Percentiles rank a stretch among this genome's conserved stretches.
Conservation (phyloP, 2,797 vertebrate genomes). For the Chromis chromis region DNA sequence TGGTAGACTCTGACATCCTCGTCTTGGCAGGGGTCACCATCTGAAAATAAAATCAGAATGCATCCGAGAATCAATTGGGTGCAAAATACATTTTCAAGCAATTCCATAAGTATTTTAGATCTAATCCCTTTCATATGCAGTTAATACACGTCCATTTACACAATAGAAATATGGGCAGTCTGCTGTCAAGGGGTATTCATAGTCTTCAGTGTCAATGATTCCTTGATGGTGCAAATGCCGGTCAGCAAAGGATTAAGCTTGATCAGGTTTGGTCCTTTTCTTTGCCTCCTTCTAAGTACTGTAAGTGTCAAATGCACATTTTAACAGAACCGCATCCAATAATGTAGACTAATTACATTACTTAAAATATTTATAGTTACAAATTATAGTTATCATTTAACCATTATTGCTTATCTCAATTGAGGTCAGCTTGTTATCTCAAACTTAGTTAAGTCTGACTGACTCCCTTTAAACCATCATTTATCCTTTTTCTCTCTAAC, state of each 20-base stretch:
- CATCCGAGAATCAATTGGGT: background rate
- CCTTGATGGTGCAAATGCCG: background rate
- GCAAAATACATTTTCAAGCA: background rate
- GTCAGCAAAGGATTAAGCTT: background rate
- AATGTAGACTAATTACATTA: background rate
- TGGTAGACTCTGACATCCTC: constrained; percentile 91
- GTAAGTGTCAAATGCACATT: background rate
- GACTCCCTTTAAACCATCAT: background rate
- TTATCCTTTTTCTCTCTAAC: background rate
- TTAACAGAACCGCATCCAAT: background rate
- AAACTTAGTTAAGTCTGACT: no score
- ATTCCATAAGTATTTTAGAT: background rate
- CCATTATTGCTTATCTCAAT: background rate
- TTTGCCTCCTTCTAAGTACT: no score
- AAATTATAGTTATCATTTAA: background rate
- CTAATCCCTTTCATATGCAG: background rate
- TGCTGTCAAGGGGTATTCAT: background rate
- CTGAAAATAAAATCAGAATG: constrained; percentile 75
- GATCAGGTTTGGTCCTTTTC: background rate
- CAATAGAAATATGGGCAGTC: background rate
- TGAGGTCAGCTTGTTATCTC: no score
- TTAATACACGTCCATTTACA: background rate
- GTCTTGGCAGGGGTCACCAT: constrained; percentile 79
- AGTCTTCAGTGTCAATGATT: background rate
- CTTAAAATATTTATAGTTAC: background rate